These are phyloP conservation scores for Alligator mississippiensis DNA, from an alignment of 2,113 vertebrate genomes.

Conservation along the genomic window DNA sequence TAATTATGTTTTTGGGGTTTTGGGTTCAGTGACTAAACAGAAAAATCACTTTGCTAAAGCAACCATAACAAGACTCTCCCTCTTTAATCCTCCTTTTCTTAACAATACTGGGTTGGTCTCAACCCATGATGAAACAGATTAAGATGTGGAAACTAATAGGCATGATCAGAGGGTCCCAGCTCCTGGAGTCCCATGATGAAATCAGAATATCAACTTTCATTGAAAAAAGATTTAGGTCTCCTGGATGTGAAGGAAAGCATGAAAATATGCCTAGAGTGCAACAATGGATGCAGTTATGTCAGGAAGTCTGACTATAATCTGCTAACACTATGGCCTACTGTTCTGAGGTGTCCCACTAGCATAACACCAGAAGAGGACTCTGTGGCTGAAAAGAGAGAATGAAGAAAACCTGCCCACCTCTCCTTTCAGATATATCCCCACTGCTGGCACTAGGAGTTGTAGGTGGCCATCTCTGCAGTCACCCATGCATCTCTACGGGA, in stretches of 20 bases:
- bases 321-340: not conserved
- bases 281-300: not conserved
- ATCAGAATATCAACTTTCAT: not conserved
- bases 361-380: not conserved
- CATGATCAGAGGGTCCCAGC: not conserved
- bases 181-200: not conserved
- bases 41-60: too few species aligned
- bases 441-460: not conserved
- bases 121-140: not conserved
- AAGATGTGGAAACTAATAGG: not conserved
- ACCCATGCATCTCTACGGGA: not conserved
- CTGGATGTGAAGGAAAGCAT: not conserved
- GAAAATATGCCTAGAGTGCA: not conserved
- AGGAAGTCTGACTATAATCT: not conserved
- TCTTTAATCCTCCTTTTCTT: not conserved
- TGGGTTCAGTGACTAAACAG: too few species aligned
- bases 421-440: not conserved
- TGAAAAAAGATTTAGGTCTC: not conserved
- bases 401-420: not conserved
- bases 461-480: not conserved
- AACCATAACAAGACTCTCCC: not conserved
- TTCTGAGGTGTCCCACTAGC: not conserved
- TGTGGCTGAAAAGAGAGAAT: not conserved
- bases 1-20: too few species aligned
- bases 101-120: not conserved